Base-by-base conservation (phyloP, 2,113 vertebrate species). In the Phycodurus eques region DNA sequence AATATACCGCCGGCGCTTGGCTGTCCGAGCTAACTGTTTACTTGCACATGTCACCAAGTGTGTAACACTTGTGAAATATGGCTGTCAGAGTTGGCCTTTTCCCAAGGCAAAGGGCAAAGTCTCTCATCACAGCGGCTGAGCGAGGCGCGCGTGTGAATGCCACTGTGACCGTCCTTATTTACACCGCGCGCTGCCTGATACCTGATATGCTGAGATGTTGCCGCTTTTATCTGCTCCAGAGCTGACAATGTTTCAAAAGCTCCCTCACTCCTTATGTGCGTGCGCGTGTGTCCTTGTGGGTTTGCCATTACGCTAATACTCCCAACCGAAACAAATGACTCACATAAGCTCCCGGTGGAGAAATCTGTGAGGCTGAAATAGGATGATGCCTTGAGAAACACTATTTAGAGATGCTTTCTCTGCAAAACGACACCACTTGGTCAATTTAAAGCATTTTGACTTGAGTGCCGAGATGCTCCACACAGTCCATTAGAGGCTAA, bases 231-330 rank as follows among this genome's bases (percentile, higher is more conserved):
- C 49, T 64, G 43, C 6, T 54, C 20, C 20, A 0, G 39, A 33
- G 49, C 68, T 80, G 66, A 80, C 60, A 80, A 75, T 71, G 70
- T 70, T 14, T 73, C 73, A 77, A 76, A 76, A 71, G 57, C 70
- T 67, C 46, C 70, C 61, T 78, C 68, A 44, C 75, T 54, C 51
- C 33, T 67, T 56, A 33, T 39, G 33, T 65, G 33, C 72, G n/a
- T 22, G 35, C 51, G 60, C 39, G 53, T 46, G 17, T 51, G 53
- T 64, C 44, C 31, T 64, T 71, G 67, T 72, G 61, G 51, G 44
- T 81, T 75, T 71, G 62, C 56, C 57, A 65, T 78, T 56, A 72
- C 27, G 59, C 35, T 42, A 56, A 31, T 54, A 27, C 43, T 71
- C 14, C 59, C 43, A 20, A 35, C 77, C 63, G 59, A 71, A 72